These are phyloP conservation scores for Rhinolophus sinicus DNA, from an alignment of 2,113 vertebrate genomes.

Conservation along the genomic window DNA sequence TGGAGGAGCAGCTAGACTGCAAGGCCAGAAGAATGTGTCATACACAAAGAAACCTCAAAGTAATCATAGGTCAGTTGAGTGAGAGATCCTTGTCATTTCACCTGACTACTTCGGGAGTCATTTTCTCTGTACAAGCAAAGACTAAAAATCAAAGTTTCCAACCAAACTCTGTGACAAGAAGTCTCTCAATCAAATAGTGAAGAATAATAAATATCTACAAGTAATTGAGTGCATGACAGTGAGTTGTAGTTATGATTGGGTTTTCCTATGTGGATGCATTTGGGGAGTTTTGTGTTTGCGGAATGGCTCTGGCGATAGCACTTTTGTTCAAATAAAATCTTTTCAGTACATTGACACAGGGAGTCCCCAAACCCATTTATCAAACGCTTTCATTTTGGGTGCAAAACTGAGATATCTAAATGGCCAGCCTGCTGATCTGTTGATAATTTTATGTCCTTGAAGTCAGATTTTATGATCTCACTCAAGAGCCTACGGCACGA, in stretches of 20 bases:
- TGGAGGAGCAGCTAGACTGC: neutral
- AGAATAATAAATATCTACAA: neutral
- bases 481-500: neutral
- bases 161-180: neutral
- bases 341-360: neutral
- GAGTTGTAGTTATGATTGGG: neutral
- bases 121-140: neutral
- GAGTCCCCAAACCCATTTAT: neutral
- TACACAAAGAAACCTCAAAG: neutral
- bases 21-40: neutral
- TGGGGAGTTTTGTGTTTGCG: neutral
- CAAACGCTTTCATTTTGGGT: neutral
- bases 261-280: fast-evolving
- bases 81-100: neutral
- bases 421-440: neutral
- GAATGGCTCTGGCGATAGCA: neutral
- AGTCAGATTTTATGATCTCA: neutral
- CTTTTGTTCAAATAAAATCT: neutral
- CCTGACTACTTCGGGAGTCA: neutral
- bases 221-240: neutral
- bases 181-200: neutral
- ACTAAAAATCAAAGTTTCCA: neutral
- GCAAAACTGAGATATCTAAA: neutral
- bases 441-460: neutral
- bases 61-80: neutral